phyloP scores from a whole-genome alignment of 2,888 invertebrate species.

The Plagodis pulveraria region DNA sequence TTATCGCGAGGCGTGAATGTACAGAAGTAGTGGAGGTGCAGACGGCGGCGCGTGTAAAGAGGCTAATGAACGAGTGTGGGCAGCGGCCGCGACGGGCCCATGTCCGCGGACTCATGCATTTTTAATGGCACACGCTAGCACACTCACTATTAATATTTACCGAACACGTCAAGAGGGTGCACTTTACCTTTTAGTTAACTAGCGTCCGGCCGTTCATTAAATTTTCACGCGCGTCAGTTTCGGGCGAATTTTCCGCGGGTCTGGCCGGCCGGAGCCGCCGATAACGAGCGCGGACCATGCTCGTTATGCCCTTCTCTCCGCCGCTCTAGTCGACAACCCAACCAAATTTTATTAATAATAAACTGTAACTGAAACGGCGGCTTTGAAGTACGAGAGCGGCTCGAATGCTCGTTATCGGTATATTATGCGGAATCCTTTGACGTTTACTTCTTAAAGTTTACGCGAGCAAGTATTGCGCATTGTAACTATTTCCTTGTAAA shows the following conservation, averaged over 20 bases:
- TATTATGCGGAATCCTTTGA: slow-evolving; percentile 81
- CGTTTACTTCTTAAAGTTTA: slow-evolving; percentile 48
- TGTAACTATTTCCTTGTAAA: slow-evolving; percentile 34
- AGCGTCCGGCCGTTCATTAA: slow-evolving; percentile 85
- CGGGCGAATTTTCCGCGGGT: slow-evolving; percentile 84
- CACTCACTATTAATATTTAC: slow-evolving; percentile 84
- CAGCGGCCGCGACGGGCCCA: slow-evolving; percentile 50
- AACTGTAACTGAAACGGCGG: slow-evolving; percentile 81
- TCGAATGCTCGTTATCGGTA: slow-evolving; percentile 80
- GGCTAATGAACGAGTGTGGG: slow-evolving; percentile 68
- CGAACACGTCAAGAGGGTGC: slow-evolving; percentile 85
- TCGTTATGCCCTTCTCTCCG: slow-evolving; percentile 62
- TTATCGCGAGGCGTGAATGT: slow-evolving; percentile 37
- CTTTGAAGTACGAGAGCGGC: slow-evolving; percentile 80
- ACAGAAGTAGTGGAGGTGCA: slow-evolving; percentile 39
- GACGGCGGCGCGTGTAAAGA: slow-evolving; percentile 57
- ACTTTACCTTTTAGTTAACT: slow-evolving; percentile 86
- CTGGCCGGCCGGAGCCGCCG: slow-evolving; percentile 76
- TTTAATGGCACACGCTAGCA: slow-evolving; percentile 82
- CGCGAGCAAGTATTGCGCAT: slow-evolving; percentile 37
- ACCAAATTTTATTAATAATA: slow-evolving; percentile 84
- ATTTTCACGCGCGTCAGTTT: slow-evolving; percentile 86
- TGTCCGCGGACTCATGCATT: slow-evolving; percentile 83
- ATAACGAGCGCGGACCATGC: slow-evolving; percentile 68
- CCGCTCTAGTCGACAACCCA: slow-evolving; percentile 57